phyloP scores from a whole-genome alignment of 2,888 invertebrate genomes.

The Fragum whitleyi region DNA sequence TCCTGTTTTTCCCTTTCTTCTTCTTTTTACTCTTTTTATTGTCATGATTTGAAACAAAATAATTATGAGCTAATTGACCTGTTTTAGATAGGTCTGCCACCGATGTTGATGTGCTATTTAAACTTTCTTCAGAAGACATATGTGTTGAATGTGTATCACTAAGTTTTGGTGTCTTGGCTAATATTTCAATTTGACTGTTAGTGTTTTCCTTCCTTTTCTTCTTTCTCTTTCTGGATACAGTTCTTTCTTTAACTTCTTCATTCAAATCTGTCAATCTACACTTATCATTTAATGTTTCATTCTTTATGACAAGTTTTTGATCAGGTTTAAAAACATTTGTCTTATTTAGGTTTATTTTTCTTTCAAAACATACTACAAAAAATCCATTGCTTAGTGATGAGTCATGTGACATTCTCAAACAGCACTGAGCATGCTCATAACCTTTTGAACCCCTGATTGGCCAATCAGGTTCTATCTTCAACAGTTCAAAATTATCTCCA shows the following conservation, averaged over 20 bases:
- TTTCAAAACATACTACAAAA: constrained; percentile 94
- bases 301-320: background rate
- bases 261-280: background rate
- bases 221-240: background rate
- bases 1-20: background rate
- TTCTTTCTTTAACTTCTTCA: background rate
- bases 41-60: background rate
- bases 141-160: background rate
- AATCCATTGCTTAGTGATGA: constrained; percentile 95
- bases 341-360: background rate
- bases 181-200: background rate
- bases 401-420: constrained; percentile 92
- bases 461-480: constrained; percentile 78
- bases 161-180: background rate
- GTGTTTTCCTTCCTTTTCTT: constrained; percentile 24
- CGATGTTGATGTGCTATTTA: background rate
- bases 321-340: background rate
- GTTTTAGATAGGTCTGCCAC: background rate
- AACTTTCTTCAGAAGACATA: background rate
- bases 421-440: constrained; percentile 87
- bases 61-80: background rate
- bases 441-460: constrained; percentile 72
- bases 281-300: background rate
- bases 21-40: constrained; percentile 17
- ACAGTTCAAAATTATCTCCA: constrained; percentile 82